A percentile compares a stretch with the other conserved stretches of the same genome.
These are phyloP conservation scores for Poeciliopsis prolifica DNA, from an alignment of 2,113 vertebrate genomes.

Conservation along the genomic window DNA sequence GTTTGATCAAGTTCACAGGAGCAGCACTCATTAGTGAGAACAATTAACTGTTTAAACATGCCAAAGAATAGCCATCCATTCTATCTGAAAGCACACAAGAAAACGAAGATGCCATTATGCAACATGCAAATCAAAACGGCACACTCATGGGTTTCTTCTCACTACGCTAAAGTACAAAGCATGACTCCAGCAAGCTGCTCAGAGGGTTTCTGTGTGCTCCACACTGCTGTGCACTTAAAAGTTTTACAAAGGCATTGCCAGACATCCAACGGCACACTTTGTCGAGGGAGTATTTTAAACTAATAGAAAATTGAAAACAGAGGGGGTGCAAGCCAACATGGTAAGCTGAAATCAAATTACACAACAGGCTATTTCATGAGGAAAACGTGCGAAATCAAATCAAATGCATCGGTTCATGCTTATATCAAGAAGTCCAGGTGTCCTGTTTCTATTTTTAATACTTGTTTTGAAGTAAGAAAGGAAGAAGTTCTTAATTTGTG, in stretches of 20 bases:
- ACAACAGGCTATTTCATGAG: background rate
- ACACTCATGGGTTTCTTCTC: background rate
- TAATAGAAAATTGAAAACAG: background rate
- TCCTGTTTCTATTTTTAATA: no score
- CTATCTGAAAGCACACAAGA: background rate
- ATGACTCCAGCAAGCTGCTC: background rate
- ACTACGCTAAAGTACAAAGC: no score
- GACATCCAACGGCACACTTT: background rate
- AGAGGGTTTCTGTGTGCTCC: constrained; percentile 11
- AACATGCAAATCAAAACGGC: background rate
- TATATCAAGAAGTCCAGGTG: background rate
- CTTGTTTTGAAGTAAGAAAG: no score
- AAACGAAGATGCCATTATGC: background rate
- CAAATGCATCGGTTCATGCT: background rate
- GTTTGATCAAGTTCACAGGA: background rate
- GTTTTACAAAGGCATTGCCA: background rate
- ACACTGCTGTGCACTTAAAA: background rate
- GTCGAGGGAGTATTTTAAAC: background rate
- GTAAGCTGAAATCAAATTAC: background rate
- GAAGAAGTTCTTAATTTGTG: no score
- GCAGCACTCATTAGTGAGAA: background rate
- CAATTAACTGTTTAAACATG: background rate
- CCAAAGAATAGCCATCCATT: background rate
- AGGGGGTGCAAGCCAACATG: background rate
- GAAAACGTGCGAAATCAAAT: background rate